Evolutionary conservation across 2,888 invertebrate species (phyloP).

Genomic region (Eretmocerus hayati): DNA sequence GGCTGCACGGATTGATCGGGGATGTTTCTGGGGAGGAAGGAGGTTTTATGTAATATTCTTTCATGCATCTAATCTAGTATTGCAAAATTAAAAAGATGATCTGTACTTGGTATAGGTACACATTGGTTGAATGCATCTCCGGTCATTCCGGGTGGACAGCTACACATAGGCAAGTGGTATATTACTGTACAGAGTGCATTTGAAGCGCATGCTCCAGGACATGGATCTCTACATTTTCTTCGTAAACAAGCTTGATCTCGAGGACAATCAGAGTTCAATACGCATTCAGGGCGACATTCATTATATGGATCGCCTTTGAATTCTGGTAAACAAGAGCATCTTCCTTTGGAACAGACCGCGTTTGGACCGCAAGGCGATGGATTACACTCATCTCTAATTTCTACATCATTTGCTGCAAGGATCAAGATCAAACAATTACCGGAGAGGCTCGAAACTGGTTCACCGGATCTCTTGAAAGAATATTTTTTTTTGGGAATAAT

Average conservation of each 20-base stretch:
- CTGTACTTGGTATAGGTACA: conserved; percentile 32
- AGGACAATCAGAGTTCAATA: conserved; percentile 76
- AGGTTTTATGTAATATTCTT: background rate
- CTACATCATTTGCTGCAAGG: conserved; percentile 45
- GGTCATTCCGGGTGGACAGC: conserved; percentile 62
- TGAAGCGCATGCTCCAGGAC: conserved; percentile 78
- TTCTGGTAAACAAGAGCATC: conserved; percentile 42
- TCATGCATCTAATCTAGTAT: background rate
- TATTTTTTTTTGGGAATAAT: too few species aligned
- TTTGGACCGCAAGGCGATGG: conserved; percentile 84
- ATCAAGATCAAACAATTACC: background rate
- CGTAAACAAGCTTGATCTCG: conserved; percentile 74
- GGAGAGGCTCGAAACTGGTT: too few species aligned
- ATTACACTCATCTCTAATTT: conserved; percentile 65
- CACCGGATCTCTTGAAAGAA: too few species aligned
- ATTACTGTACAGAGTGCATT: conserved; percentile 77
- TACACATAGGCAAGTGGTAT: conserved; percentile 79
- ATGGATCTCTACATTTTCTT: conserved; percentile 80
- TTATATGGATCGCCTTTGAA: conserved; percentile 47
- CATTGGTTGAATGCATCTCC: conserved; percentile 68
- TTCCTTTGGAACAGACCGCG: conserved; percentile 57
- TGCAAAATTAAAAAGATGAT: background rate
- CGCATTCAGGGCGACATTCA: conserved; percentile 80
- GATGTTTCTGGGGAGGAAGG: conserved; percentile 31
- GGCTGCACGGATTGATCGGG: conserved; percentile 61